Evolutionary conservation across 2,113 vertebrate genomes (phyloP).

Genomic region (Struthio camelus): DNA sequence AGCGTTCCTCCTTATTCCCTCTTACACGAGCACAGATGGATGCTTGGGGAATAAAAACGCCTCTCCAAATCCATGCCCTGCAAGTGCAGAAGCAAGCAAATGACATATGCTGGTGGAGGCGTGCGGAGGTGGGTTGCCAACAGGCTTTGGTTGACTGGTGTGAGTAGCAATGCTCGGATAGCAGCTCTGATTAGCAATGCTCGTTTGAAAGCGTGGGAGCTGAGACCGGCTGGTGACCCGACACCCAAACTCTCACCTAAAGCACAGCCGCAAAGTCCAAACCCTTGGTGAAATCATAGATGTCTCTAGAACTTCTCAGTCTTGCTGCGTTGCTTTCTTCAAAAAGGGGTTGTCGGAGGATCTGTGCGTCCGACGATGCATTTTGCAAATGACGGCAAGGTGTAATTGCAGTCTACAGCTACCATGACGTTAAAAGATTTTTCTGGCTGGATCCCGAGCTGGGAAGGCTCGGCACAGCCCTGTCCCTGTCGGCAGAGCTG

Average conservation of each 20-base stretch:
- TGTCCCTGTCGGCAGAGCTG: not conserved
- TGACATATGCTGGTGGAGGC: not conserved
- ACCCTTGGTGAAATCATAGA: not conserved
- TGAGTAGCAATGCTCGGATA: too few species aligned
- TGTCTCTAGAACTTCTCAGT: not conserved
- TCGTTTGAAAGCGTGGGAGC: rapidly evolving
- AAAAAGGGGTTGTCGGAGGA: rapidly evolving
- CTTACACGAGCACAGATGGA: not conserved
- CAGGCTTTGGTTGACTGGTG: too few species aligned
- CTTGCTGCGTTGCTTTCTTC: rapidly evolving
- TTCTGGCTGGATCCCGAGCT: not conserved
- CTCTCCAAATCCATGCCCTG: not conserved
- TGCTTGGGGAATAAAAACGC: not conserved
- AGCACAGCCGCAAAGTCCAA: not conserved
- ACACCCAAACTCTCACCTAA: rapidly evolving
- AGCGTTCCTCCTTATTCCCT: not conserved
- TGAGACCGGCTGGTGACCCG: not conserved
- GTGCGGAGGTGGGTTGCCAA: not conserved
- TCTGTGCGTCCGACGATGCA: rapidly evolving
- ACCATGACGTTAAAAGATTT: not conserved
- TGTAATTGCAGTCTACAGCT: too few species aligned
- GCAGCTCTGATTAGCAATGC: not conserved
- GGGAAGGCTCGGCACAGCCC: not conserved
- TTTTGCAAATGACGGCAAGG: not conserved
- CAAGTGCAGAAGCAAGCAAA: too few species aligned